These are phyloP conservation scores for Amblyteles armatorius DNA, from an alignment of 2,888 invertebrate genomes.

Conservation along the genomic window DNA sequence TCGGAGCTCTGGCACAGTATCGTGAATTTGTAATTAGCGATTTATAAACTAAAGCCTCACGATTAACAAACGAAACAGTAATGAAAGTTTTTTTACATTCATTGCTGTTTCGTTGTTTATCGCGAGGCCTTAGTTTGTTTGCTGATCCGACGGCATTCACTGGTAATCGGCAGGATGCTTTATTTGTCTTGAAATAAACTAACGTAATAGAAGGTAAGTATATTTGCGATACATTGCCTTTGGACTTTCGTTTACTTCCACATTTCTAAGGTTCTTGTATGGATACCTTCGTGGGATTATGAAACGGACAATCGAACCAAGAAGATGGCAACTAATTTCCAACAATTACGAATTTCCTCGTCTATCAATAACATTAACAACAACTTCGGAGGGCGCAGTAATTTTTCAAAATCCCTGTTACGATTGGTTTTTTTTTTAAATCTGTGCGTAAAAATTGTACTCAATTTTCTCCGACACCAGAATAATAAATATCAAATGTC, in stretches of 20 bases:
- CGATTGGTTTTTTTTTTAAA: conserved; percentile 32
- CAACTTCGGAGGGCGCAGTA: conserved; percentile 76
- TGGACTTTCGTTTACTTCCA: neutral
- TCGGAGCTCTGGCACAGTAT: too few species aligned
- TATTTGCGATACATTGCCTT: neutral
- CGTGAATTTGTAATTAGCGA: too few species aligned
- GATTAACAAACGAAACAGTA: too few species aligned
- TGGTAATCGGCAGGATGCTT: neutral
- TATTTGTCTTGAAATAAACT: neutral
- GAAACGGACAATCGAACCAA: neutral
- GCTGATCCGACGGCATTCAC: too few species aligned
- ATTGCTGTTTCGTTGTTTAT: too few species aligned
- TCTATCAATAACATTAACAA: conserved; percentile 82
- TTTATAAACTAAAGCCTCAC: too few species aligned
- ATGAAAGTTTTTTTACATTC: too few species aligned
- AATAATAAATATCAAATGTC: neutral
- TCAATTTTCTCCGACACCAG: neutral
- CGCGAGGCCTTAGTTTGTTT: neutral
- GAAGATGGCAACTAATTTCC: conserved; percentile 79
- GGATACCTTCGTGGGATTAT: neutral
- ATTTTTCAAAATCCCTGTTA: conserved; percentile 51
- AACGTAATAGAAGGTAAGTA: neutral
- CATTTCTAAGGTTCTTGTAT: neutral
- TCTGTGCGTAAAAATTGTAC: conserved; percentile 18
- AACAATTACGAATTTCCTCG: conserved; percentile 80